phyloP scores from a whole-genome alignment of 2,797 vertebrate genomes.

The Danio tinwini region DNA sequence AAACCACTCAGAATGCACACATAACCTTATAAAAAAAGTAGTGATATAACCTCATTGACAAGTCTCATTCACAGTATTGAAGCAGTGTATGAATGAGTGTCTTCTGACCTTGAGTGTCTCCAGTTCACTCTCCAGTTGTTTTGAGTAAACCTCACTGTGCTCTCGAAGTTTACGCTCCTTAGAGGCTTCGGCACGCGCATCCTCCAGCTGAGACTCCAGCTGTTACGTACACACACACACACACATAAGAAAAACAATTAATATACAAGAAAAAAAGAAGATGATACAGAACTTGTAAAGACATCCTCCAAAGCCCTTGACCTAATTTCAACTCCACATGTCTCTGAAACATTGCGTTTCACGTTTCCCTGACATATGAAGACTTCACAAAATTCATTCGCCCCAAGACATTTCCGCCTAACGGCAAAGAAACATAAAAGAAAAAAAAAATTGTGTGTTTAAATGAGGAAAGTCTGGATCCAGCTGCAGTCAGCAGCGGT shows the following conservation, averaged over 20 bases:
- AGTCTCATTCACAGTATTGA: not conserved
- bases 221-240: constrained; percentile 67
- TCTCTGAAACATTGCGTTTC: not conserved
- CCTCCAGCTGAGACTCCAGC: constrained; percentile 93
- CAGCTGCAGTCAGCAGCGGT: constrained; percentile 25
- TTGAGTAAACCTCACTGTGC: constrained; percentile 90
- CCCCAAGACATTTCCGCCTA: not conserved
- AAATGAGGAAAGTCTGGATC: not conserved
- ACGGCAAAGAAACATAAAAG: not conserved
- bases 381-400: not conserved
- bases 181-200: constrained; percentile 85
- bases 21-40: too few species aligned
- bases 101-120: constrained; percentile 88
- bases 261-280: not conserved
- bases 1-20: too few species aligned
- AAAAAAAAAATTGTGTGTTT: not conserved
- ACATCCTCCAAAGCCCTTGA: constrained; percentile 1
- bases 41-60: too few species aligned
- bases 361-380: not conserved
- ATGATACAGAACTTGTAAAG: not conserved
- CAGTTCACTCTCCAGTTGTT: constrained; percentile 91
- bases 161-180: constrained; percentile 94
- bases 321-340: constrained; percentile 7
- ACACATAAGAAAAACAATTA: constrained; percentile 15
- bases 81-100: constrained; percentile 17